Evolutionary conservation across 2,113 vertebrate species (phyloP).

Genomic region (Galeopterus variegatus): DNA sequence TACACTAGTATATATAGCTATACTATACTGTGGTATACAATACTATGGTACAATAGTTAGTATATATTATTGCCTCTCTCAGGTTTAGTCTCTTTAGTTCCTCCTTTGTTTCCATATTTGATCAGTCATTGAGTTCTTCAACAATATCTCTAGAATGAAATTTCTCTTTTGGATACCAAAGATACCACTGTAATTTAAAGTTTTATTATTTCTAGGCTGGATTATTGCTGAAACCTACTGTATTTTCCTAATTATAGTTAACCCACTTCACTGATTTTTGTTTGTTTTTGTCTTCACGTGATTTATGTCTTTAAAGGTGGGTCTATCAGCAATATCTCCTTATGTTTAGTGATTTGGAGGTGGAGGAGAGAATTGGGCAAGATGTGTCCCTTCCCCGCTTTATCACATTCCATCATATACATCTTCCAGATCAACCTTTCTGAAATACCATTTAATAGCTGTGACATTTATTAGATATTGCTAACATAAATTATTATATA

Average conservation of each 20-base stretch:
- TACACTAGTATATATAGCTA: background rate
- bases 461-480: constrained; percentile 56
- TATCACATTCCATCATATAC: background rate
- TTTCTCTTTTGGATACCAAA: background rate
- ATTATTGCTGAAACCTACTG: constrained; percentile 35
- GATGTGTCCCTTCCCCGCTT: background rate
- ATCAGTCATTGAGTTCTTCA: constrained; percentile 35
- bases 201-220: background rate
- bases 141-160: background rate
- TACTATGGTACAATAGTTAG: background rate
- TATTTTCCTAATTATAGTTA: background rate
- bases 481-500: background rate
- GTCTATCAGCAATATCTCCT: background rate
- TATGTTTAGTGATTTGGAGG: constrained; percentile 47
- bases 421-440: constrained; percentile 16
- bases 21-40: background rate
- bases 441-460: constrained; percentile 52
- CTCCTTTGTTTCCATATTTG: background rate
- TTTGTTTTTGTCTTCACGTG: constrained; percentile 31
- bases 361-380: background rate
- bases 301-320: constrained; percentile 20
- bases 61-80: background rate
- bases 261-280: background rate
- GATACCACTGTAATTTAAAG: background rate
- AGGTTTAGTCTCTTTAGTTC: background rate